A percentile compares a stretch with the other conserved stretches of the same genome.
Conservation (phyloP, 2,113 vertebrate species). For the Mus pahari region DNA sequence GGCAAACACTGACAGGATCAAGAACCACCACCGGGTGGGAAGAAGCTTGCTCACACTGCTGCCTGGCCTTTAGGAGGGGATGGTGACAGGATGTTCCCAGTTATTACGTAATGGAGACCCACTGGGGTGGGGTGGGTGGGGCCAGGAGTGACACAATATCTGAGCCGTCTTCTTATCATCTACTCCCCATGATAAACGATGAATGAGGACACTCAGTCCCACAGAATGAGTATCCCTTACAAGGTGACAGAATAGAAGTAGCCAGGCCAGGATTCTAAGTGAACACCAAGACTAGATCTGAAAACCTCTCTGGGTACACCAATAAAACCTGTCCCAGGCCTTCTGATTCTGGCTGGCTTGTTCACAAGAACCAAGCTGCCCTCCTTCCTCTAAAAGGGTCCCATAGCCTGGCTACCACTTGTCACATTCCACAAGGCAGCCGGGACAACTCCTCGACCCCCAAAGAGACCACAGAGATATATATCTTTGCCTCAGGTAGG, state of each 20-base stretch:
- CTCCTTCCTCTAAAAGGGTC: neutral
- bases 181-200: neutral
- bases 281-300: neutral
- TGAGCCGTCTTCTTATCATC: neutral
- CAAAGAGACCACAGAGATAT: neutral
- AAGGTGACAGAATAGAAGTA: neutral
- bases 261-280: neutral
- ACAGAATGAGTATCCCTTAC: neutral
- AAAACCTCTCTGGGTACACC: neutral
- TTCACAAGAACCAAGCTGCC: accelerated
- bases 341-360: neutral
- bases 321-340: neutral
- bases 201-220: neutral
- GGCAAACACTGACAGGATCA: neutral
- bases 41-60: neutral
- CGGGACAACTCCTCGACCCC: neutral
- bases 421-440: neutral
- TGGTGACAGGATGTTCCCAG: neutral
- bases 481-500: accelerated
- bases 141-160: neutral
- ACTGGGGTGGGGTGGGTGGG: no score
- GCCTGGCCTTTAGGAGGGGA: accelerated
- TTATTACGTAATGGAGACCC: neutral
- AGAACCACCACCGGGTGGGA: neutral
- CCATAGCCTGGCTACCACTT: neutral